A percentile compares a stretch with the other conserved stretches of the same genome.
These are phyloP conservation scores for Asbolus verrucosus DNA, from an alignment of 1,140 invertebrate genomes.

Conservation along the genomic window DNA sequence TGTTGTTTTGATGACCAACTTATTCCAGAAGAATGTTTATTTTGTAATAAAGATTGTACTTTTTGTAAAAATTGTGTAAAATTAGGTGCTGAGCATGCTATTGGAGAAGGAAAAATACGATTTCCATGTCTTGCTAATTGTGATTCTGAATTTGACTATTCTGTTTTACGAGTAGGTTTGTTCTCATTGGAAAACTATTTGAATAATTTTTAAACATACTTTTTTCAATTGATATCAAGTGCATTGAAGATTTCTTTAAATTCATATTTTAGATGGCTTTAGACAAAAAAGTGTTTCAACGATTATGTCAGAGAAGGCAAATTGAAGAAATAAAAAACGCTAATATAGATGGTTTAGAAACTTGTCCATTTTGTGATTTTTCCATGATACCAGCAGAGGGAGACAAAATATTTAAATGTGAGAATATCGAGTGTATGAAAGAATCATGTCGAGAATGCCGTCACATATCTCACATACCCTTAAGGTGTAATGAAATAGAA, in stretches of 20 bases:
- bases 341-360: conserved; percentile 72
- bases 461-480: conserved; percentile 67
- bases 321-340: conserved; percentile 70
- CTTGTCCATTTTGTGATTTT: conserved; percentile 76
- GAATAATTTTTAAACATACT: too few relatives aligned
- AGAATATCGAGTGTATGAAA: conserved; percentile 75
- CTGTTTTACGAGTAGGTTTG: conserved; percentile 65
- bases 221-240: too few relatives aligned
- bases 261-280: conserved; percentile 51
- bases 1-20: conserved; percentile 74
- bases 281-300: conserved; percentile 67
- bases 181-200: too few relatives aligned
- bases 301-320: conserved; percentile 13
- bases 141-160: conserved; percentile 66
- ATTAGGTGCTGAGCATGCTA: conserved; percentile 66
- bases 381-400: conserved; percentile 70
- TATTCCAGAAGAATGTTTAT: conserved; percentile 70
- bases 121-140: conserved; percentile 67
- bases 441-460: conserved; percentile 74
- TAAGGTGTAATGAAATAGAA: conserved; percentile 73
- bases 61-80: conserved; percentile 73
- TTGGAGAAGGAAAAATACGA: conserved; percentile 69
- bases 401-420: conserved; percentile 74
- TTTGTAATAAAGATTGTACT: conserved; percentile 70
- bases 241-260: too few relatives aligned